phyloP scores from a whole-genome alignment of 2,113 vertebrate genomes.

The Phylloscopus trochiloides region DNA sequence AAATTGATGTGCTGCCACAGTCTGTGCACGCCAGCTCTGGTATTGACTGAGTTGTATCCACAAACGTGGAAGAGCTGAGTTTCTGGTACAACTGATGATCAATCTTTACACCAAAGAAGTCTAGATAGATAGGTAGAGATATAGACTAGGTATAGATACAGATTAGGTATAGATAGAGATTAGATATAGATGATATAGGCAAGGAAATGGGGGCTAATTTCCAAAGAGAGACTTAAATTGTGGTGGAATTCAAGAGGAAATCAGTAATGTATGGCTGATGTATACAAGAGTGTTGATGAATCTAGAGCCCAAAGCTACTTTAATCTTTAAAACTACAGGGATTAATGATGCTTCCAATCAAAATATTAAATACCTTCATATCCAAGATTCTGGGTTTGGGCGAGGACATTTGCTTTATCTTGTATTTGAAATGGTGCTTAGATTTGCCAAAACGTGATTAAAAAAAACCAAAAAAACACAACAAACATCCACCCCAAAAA shows the following conservation, averaged over 20 bases:
- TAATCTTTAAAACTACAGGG: not conserved
- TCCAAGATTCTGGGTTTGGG: not conserved
- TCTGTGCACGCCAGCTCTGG: accelerated
- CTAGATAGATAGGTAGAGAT: not conserved
- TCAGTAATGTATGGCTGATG: not conserved
- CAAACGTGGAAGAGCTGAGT: not conserved
- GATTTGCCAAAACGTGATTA: not conserved
- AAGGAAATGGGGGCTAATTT: not conserved
- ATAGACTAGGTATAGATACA: not conserved
- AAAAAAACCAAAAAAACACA: no score
- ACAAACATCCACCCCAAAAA: not conserved
- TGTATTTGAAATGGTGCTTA: not conserved
- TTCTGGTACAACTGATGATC: not conserved
- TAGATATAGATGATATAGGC: not conserved
- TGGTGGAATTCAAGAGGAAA: not conserved
- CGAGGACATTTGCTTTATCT: not conserved
- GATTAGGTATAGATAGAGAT: no score
- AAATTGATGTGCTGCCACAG: not conserved
- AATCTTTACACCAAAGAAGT: not conserved
- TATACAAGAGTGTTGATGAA: not conserved
- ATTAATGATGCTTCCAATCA: not conserved
- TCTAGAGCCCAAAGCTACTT: not conserved
- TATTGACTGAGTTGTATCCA: not conserved
- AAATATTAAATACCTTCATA: not conserved
- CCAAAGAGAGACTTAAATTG: not conserved